Percentiles rank a stretch among this genome's conserved stretches.
phyloP scores from a whole-genome alignment of 23 tunicate species.

The Ciona savignyi region DNA sequence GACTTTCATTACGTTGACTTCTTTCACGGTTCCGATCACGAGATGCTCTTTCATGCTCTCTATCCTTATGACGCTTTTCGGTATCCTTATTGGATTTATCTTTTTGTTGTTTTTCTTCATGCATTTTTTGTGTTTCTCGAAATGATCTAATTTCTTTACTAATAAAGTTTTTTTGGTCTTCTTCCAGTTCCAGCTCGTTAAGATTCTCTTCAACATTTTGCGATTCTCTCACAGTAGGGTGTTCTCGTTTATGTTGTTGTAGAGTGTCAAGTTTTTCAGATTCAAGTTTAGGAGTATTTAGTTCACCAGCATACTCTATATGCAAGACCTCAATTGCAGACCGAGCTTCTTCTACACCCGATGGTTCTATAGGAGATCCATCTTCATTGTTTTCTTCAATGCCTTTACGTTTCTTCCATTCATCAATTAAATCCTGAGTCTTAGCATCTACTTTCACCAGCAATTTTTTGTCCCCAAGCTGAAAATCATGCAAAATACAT shows the following conservation, averaged over 20 bases:
- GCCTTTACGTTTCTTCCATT: constrained; percentile 91
- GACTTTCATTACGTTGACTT: neutral
- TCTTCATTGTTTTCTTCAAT: no score
- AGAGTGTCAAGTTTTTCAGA: no score
- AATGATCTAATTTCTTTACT: constrained; percentile 89
- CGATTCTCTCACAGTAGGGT: no score
- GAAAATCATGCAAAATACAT: constrained; percentile 58
- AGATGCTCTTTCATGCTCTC: constrained; percentile 11
- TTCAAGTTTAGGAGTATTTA: no score
- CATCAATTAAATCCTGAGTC: constrained; percentile 83
- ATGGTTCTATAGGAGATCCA: no score
- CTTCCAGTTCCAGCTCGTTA: constrained; percentile 64
- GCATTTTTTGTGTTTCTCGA: constrained; percentile 65
- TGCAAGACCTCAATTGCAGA: no score
- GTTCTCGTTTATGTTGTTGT: no score
- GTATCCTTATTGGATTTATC: constrained; percentile 2
- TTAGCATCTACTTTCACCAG: constrained; percentile 93
- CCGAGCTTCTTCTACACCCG: no score
- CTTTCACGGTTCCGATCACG: constrained; percentile 11
- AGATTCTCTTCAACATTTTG: constrained; percentile 84
- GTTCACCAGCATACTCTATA: no score
- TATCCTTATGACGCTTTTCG: constrained; percentile 10
- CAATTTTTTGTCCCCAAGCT: constrained; percentile 79
- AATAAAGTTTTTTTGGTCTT: constrained; percentile 70
- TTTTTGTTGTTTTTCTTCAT: neutral